Base-by-base conservation (phyloP, 2,113 vertebrate species). In the Thermophis baileyi region DNA sequence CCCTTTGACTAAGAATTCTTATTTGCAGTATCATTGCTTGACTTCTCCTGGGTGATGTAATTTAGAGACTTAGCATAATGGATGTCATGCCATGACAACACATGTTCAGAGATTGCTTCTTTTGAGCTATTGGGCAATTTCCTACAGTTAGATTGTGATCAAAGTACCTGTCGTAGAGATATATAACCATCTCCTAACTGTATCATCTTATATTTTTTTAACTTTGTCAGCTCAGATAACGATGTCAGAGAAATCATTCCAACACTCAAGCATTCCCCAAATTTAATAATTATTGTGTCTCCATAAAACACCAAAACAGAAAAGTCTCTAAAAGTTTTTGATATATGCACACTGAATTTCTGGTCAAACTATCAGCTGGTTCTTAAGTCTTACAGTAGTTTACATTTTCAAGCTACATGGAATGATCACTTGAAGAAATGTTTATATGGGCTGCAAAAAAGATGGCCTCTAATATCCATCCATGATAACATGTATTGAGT, bases 61-160 rank as follows among this genome's bases (percentile, higher is more conserved):
- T 81, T 93, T 50, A 90, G 88, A 60, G 0, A 93, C 81, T 85
- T 69, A 22, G 20, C 92, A 3, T 85, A 93, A 90, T 91, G 0
- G 49, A 1, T 92, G 94, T 57, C 88, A 18, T 81, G 60, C 90
- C 57, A 27, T 44, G 1, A 24, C 50, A 11, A 74, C 27, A 11
- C 0, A 0, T 44, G 25, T 91, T 46, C 25, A 85, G 35, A 54
- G 9, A 14, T 14, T 46, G 40, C 55, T 35, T 0, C 18, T 87
- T 63, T 6, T 93, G 92, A 24, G 44, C 24, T 20, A 44, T 2
- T 40, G 55, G 51, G 5, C 60, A 92, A 91, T 94, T 91, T 93
- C 22, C 27, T 24, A 74, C 46, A 47, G 11, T 50, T 6, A 51
- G 11, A 60, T 85, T 92, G 27, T 93, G 7, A 47, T 92, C 24